phyloP scores from a whole-genome alignment of 2,113 vertebrate genomes.

The Percopsis transmontana region DNA sequence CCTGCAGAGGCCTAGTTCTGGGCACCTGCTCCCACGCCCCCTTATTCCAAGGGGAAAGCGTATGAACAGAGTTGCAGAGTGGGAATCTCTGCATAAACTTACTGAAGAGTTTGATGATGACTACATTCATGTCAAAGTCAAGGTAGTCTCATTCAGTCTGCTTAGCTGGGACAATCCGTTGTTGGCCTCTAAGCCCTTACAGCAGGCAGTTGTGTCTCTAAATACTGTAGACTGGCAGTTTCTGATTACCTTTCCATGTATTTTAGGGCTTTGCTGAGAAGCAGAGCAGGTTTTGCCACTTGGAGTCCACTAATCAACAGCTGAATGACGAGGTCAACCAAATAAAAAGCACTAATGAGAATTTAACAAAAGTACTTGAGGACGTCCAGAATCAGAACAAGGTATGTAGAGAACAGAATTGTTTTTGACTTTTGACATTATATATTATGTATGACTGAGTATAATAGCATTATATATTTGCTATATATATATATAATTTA shows the following conservation, averaged over 20 bases:
- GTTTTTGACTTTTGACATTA: not conserved
- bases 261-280: slow-evolving; percentile 21
- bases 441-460: not conserved
- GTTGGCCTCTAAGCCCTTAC: not conserved
- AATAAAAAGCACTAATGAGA: slow-evolving; percentile 57
- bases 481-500: not conserved
- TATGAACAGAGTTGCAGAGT: slow-evolving; percentile 43
- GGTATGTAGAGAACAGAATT: slow-evolving; percentile 46
- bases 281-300: slow-evolving; percentile 61
- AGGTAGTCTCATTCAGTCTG: slow-evolving; percentile 67
- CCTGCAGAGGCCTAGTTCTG: slow-evolving; percentile 35
- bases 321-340: slow-evolving; percentile 71
- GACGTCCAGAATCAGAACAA: slow-evolving; percentile 70
- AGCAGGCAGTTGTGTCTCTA: slow-evolving; percentile 4
- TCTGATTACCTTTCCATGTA: not conserved
- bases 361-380: slow-evolving; percentile 66
- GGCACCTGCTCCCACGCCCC: not conserved
- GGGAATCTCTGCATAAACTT: slow-evolving; percentile 68
- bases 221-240: not conserved
- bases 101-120: slow-evolving; percentile 78
- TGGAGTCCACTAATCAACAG: slow-evolving; percentile 65
- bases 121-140: slow-evolving; percentile 64
- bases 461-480: not conserved
- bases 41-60: slow-evolving; percentile 14
- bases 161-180: slow-evolving; percentile 3